These are phyloP conservation scores for Spicauda simplicius DNA, from an alignment of 2,888 invertebrate species.

Conservation along the genomic window DNA sequence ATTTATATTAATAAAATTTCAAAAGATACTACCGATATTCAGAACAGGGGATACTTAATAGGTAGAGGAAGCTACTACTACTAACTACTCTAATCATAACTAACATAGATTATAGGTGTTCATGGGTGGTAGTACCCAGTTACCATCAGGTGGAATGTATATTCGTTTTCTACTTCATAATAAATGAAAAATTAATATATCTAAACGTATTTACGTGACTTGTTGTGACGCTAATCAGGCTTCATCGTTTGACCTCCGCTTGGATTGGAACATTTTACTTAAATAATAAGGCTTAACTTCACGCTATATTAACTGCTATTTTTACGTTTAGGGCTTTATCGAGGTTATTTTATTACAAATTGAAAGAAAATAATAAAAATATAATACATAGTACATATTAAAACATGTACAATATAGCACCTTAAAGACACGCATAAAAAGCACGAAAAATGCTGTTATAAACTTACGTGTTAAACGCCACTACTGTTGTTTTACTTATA, in stretches of 20 bases:
- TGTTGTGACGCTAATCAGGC: slow-evolving; percentile 35
- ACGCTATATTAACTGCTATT: slow-evolving; percentile 25
- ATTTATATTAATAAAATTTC: no score
- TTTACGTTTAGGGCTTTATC: slow-evolving; percentile 15
- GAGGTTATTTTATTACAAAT: not conserved
- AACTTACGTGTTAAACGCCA: no score
- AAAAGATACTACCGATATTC: no score
- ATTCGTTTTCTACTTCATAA: not conserved
- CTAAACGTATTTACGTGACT: slow-evolving; percentile 25
- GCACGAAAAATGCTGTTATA: no score
- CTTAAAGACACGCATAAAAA: no score
- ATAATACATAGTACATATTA: not conserved
- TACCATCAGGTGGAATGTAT: not conserved
- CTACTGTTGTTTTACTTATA: no score
- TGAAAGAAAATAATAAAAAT: not conserved
- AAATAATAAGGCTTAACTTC: slow-evolving; percentile 34
- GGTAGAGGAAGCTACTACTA: no score
- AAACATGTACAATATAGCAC: not conserved
- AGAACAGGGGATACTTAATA: no score
- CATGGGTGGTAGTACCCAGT: no score
- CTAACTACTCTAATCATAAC: no score
- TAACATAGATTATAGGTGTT: no score
- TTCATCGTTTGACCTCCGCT: slow-evolving; percentile 33
- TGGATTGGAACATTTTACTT: slow-evolving; percentile 33
- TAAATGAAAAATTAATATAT: slow-evolving; percentile 11